These are phyloP conservation scores for Eptesicus fuscus DNA, from an alignment of 2,113 vertebrate genomes.

Conservation along the genomic window DNA sequence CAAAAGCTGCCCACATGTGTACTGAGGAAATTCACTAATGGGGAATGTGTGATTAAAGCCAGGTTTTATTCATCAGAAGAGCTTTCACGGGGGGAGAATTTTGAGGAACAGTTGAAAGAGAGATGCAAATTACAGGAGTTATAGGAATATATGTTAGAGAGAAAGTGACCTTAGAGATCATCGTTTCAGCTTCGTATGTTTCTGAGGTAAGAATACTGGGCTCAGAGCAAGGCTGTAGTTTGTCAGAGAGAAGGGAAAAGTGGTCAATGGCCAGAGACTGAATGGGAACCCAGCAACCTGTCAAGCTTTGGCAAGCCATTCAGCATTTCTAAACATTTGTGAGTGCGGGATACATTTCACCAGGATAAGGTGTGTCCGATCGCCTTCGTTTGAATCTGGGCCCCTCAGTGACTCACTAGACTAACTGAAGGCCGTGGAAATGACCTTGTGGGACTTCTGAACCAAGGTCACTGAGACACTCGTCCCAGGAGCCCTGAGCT, in stretches of 20 bases:
- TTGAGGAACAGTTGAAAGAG: constrained; percentile 36
- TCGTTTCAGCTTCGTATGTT: background rate
- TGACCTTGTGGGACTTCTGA: background rate
- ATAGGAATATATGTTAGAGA: background rate
- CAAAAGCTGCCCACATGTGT: constrained; percentile 44
- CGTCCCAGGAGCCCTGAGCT: background rate
- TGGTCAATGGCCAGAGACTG: background rate
- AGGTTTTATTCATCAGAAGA: constrained; percentile 42
- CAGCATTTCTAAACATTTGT: background rate
- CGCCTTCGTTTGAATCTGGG: background rate
- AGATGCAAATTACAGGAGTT: constrained; percentile 22
- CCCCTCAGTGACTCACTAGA: background rate
- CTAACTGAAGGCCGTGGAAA: background rate
- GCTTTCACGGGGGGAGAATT: background rate
- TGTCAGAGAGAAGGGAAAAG: background rate
- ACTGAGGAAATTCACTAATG: constrained; percentile 52
- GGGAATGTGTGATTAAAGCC: constrained; percentile 36
- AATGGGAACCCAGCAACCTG: background rate
- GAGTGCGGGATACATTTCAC: background rate
- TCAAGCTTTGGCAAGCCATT: background rate
- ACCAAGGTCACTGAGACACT: background rate
- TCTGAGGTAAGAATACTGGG: background rate
- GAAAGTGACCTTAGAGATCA: background rate
- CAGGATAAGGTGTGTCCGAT: background rate
- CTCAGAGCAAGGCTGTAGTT: background rate